phyloP scores from a whole-genome alignment of 2,888 invertebrate genomes.

The Parthenolecanium corni region DNA sequence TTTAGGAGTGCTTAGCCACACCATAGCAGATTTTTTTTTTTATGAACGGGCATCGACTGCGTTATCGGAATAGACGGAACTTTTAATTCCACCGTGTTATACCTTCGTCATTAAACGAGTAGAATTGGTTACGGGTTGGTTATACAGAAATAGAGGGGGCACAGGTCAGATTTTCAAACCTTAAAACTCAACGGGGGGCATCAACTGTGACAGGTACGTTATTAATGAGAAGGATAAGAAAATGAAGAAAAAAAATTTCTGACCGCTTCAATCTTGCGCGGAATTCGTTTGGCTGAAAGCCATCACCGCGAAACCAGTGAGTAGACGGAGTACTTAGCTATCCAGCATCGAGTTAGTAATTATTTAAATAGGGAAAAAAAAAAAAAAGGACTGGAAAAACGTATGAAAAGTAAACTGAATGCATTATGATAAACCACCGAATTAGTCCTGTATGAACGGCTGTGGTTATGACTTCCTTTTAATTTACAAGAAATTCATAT shows the following conservation, averaged over 20 bases:
- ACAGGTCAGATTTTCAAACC: conserved; percentile 27
- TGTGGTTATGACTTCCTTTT: too few species aligned
- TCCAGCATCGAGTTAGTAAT: background rate
- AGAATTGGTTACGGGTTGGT: conserved; percentile 20
- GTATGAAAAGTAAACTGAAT: background rate
- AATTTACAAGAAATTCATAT: too few species aligned
- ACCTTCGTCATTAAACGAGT: conserved; percentile 24
- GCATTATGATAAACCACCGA: too few species aligned
- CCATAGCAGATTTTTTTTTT: conserved; percentile 9
- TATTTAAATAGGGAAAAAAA: background rate
- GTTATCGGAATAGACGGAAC: background rate
- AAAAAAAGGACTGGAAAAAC: background rate
- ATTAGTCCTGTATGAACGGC: too few species aligned
- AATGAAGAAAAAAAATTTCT: conserved; percentile 10
- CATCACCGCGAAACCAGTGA: conserved; percentile 22
- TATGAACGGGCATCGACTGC: conserved; percentile 3
- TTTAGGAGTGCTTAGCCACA: background rate
- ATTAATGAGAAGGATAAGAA: conserved; percentile 27
- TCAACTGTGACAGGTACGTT: conserved; percentile 26
- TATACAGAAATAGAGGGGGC: conserved; percentile 24
- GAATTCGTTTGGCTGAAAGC: conserved; percentile 27
- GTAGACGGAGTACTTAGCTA: too few species aligned
- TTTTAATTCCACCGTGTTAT: conserved; percentile 16
- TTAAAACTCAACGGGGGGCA: conserved; percentile 27
- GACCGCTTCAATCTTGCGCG: conserved; percentile 26